Base-by-base conservation (phyloP, 1,140 invertebrate species). In the Leptonema lineaticorne region DNA sequence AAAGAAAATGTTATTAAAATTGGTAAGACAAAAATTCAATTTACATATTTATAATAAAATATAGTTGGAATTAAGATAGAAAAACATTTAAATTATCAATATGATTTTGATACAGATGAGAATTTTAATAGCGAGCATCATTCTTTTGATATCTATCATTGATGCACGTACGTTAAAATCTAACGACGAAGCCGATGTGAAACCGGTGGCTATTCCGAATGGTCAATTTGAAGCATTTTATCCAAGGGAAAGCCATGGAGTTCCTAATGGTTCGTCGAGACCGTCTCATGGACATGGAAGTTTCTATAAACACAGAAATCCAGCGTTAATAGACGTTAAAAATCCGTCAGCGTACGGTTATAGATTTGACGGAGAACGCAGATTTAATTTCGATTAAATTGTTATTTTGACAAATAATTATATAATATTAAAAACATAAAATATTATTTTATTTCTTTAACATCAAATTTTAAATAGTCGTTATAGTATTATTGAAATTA, bases 281-380 rank as follows among this genome's bases (percentile, higher is more conserved):
- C 89, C 92, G 46, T 85, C 91, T 14, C 91, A 93, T 77, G 88
- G 89, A 4, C 92, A 94, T 74, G 92, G 90, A 26, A 91, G 89
- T 71, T 93, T 92, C 77, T 91, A 92, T 76, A 89, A 91, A 74
- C 85, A 90, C 77, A 84, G 90, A 60, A 91, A 93, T 79, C 91
- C 91, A 26, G 91, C 90, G 7, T 80, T 94, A 62, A 87, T 94
- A 1, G 90, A 91, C 73, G 89, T 89, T 0, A 90, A 89, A 71
- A 93, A 94, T 75, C 86, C 90, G 14, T 89, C 92, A 0, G 91
- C 92, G 4, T 93, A 92, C 76, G 92, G 92, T 6, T 94, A 89
- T 74, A 84, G 91, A 22, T 94, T 94, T 74, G 91, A 92, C 74
- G 91, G 92, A 14, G 88, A 88, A 75, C 83, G 91, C 30, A 84